These are phyloP conservation scores for Mythimna albipuncta DNA, from an alignment of 2,888 invertebrate genomes.

Conservation along the genomic window DNA sequence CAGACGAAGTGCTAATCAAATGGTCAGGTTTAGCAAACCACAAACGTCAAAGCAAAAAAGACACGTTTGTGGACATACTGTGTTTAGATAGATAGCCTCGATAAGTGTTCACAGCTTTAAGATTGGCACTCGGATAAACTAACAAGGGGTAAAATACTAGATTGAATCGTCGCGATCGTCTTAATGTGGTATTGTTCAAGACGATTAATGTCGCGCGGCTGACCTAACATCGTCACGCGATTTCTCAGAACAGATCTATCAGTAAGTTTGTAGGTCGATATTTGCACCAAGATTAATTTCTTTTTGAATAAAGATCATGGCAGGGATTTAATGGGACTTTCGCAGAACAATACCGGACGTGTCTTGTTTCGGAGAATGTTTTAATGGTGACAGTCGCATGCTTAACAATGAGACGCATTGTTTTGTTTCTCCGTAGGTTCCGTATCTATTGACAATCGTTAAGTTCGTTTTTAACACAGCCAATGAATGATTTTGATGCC, in stretches of 20 bases:
- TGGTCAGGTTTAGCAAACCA: constrained; percentile 27
- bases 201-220: constrained; percentile 45
- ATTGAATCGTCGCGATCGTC: constrained; percentile 34
- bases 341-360: constrained; percentile 27
- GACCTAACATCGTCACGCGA: constrained; percentile 44
- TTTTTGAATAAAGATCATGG: constrained; percentile 41
- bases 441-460: background rate
- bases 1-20: constrained; percentile 51
- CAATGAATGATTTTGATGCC: background rate
- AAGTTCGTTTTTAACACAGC: background rate
- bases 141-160: constrained; percentile 13
- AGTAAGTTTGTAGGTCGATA: constrained; percentile 50
- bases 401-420: constrained; percentile 27
- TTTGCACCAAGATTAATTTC: constrained; percentile 53
- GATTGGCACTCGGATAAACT: constrained; percentile 43
- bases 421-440: constrained; percentile 19
- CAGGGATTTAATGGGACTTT: constrained; percentile 26
- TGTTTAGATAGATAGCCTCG: constrained; percentile 6
- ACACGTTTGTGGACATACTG: constrained; percentile 11
- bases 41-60: constrained; percentile 13
- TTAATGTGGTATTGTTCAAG: constrained; percentile 57
- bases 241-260: constrained; percentile 53
- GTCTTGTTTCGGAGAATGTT: constrained; percentile 36
- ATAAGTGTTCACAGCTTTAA: constrained; percentile 25
- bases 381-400: constrained; percentile 27